A percentile compares a stretch with the other conserved stretches of the same genome.
These are phyloP conservation scores for Hippotragus niger DNA, from an alignment of 2,113 vertebrate genomes.

Conservation along the genomic window DNA sequence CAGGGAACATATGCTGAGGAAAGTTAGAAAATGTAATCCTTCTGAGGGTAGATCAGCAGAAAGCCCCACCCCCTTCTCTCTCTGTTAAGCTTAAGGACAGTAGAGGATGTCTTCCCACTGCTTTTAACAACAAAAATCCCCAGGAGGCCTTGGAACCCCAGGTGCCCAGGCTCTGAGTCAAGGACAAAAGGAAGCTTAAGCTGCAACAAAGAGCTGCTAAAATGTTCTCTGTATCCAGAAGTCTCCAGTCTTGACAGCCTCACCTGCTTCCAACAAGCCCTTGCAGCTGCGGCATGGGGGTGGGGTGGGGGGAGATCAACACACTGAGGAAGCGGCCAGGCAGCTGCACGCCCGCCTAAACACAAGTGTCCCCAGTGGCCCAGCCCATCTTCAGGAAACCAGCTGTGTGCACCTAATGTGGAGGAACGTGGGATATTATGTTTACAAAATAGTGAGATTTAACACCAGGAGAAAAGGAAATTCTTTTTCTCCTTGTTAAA, in stretches of 20 bases:
- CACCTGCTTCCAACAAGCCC: background rate
- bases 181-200: conserved; percentile 4
- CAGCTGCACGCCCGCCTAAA: background rate
- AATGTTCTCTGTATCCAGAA: background rate
- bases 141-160: background rate
- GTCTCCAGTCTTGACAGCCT: background rate
- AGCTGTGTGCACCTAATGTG: background rate
- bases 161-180: background rate
- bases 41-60: background rate
- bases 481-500: background rate
- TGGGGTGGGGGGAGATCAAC: background rate
- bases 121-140: background rate
- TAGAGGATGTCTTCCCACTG: background rate
- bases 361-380: background rate
- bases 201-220: background rate
- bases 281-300: background rate
- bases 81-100: background rate
- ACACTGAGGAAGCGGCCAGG: background rate
- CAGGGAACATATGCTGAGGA: background rate
- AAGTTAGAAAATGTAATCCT: background rate
- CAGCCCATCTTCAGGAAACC: background rate
- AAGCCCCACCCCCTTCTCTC: background rate
- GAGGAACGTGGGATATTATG: background rate
- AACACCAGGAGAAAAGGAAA: background rate
- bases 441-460: background rate